phyloP scores from a whole-genome alignment of 2,113 vertebrate genomes.

The Pseudois nayaur region DNA sequence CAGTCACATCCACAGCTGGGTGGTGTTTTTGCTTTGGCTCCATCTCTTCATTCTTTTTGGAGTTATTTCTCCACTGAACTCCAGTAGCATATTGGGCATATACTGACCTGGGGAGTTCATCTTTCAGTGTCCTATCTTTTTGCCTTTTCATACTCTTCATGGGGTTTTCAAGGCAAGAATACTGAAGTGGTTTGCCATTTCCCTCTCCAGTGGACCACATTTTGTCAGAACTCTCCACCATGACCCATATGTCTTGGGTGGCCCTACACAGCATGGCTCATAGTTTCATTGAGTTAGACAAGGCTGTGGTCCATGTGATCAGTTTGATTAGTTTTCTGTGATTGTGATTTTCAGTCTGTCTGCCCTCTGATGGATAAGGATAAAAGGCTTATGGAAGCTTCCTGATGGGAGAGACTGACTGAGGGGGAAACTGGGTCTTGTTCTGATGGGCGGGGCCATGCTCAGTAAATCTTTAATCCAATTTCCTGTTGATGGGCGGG shows the following conservation, averaged over 20 bases:
- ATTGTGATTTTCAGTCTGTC: neutral
- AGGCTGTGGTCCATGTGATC: neutral
- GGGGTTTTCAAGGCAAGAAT: neutral
- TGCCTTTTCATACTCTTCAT: neutral
- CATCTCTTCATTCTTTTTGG: neutral
- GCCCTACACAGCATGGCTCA: rapidly evolving
- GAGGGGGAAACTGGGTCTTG: neutral
- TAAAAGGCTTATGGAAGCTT: neutral
- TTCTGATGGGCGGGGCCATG: neutral
- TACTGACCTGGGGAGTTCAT: neutral
- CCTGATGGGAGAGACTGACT: neutral
- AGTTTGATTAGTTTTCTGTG: neutral
- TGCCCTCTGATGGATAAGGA: neutral
- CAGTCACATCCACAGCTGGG: neutral
- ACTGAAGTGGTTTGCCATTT: neutral
- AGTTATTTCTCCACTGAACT: neutral
- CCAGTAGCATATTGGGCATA: neutral
- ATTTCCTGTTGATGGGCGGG: neutral
- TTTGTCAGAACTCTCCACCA: neutral
- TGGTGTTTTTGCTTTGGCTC: neutral
- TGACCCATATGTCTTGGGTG: neutral
- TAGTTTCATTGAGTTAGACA: neutral
- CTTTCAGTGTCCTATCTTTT: neutral
- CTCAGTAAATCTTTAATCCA: neutral
- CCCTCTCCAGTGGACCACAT: neutral